phyloP scores from a whole-genome alignment of 35 echinoderm and acorn worm genomes.

The Chiridota heheva region DNA sequence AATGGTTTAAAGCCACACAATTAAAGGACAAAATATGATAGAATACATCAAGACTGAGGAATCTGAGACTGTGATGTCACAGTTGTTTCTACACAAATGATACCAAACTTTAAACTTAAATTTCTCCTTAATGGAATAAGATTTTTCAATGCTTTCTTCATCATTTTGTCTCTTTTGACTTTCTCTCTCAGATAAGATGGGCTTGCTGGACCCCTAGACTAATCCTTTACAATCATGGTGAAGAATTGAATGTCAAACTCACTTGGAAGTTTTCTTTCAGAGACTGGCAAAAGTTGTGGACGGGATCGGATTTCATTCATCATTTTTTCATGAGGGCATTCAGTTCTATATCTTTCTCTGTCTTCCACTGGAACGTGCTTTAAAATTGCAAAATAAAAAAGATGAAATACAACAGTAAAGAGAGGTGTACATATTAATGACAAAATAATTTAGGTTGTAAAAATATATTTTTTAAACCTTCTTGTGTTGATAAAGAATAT shows the following conservation, averaged over 20 bases:
- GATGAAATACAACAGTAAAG: not conserved
- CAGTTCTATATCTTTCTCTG: constrained; percentile 6
- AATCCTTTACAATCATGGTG: not conserved
- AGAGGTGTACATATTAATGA: not conserved
- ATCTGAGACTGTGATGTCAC: no score
- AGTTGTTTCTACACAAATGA: no score
- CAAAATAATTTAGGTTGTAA: constrained; percentile 4
- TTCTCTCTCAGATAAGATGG: no score
- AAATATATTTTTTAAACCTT: not conserved
- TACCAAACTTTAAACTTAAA: no score
- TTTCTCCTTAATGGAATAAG: no score
- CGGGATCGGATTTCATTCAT: constrained; percentile 64
- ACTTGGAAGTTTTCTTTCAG: constrained; percentile 58
- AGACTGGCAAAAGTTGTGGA: constrained; percentile 56
- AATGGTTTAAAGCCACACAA: no score
- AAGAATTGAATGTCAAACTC: constrained; percentile 24
- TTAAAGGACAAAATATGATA: no score
- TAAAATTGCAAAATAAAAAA: not conserved
- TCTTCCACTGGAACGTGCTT: constrained; percentile 32
- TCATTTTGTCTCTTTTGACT: no score
- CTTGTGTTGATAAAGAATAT: no score
- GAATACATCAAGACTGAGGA: no score
- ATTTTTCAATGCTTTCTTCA: no score
- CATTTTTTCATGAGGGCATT: constrained; percentile 55
- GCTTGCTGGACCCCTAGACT: no score